Conservation (phyloP, 2,797 vertebrate species). For the Mormyrops boulengeri region DNA sequence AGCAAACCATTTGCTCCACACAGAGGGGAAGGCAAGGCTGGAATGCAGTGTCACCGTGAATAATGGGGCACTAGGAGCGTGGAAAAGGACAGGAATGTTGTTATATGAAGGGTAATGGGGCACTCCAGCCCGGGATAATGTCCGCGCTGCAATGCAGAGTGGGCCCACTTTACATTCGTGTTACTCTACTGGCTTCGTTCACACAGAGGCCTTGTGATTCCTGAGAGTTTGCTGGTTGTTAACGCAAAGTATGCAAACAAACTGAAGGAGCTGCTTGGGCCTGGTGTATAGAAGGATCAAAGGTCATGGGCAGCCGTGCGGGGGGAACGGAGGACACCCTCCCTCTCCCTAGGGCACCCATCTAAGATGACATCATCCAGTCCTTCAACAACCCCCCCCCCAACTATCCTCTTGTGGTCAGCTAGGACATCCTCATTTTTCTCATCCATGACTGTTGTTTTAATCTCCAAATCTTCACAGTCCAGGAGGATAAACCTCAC, state of each 20-base stretch:
- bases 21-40: background rate
- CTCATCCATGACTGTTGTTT: too few relatives aligned
- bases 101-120: slow-evolving; percentile 21
- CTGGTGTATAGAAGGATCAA: background rate
- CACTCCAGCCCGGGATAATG: slow-evolving; percentile 33
- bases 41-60: background rate
- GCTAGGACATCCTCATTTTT: background rate
- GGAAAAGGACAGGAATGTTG: slow-evolving; percentile 25
- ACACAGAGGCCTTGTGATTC: background rate
- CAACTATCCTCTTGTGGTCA: slow-evolving; percentile 32
- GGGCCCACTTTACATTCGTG: slow-evolving; percentile 12
- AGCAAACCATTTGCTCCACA: slow-evolving; percentile 12
- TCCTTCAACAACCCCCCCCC: slow-evolving; percentile 37
- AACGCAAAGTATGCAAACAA: slow-evolving; percentile 23
- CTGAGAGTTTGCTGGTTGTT: slow-evolving; percentile 13
- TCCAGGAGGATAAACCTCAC: background rate
- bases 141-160: slow-evolving; percentile 36
- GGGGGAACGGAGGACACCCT: slow-evolving; percentile 39
- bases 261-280: background rate
- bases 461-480: background rate
- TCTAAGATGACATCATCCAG: slow-evolving; percentile 9
- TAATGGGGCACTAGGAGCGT: background rate
- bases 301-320: slow-evolving; percentile 47
- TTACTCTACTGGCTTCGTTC: slow-evolving; percentile 15
- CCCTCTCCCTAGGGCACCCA: slow-evolving; percentile 40